A percentile compares a stretch with the other conserved stretches of the same genome.
phyloP scores from a whole-genome alignment of 2,113 vertebrate genomes.

The Dicaeum eximium region DNA sequence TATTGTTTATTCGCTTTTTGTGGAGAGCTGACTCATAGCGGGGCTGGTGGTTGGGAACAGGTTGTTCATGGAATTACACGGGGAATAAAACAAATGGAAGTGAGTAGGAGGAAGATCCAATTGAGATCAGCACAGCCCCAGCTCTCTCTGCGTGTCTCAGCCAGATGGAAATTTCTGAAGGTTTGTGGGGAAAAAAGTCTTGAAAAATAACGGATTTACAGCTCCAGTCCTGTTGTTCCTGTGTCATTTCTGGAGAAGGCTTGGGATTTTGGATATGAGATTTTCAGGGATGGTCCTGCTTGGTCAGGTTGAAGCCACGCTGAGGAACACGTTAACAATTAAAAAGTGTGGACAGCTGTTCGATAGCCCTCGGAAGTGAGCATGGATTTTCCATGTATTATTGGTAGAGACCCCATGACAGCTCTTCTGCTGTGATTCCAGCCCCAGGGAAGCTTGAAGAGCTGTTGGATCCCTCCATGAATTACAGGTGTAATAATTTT shows the following conservation, averaged over 20 bases:
- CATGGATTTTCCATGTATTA: neutral
- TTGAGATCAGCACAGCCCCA: neutral
- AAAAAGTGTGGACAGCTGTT: neutral
- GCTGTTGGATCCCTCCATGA: neutral
- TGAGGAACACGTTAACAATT: neutral
- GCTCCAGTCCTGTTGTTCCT: neutral
- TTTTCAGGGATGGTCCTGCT: neutral
- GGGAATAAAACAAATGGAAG: neutral
- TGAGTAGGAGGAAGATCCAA: neutral
- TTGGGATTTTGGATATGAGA: neutral
- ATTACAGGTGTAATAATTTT: neutral
- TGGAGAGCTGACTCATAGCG: neutral
- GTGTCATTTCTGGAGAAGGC: neutral
- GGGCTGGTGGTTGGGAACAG: neutral
- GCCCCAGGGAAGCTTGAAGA: neutral
- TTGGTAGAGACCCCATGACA: neutral
- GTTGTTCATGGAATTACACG: neutral
- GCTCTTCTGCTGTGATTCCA: neutral
- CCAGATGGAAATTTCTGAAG: neutral
- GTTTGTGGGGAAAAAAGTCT: neutral
- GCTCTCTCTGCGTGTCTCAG: neutral
- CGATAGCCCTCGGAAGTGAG: neutral
- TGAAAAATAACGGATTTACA: neutral
- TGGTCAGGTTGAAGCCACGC: accelerated
- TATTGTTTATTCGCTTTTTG: neutral